phyloP scores from a whole-genome alignment of 2,888 invertebrate genomes.

The Mallateleia sp. region DNA sequence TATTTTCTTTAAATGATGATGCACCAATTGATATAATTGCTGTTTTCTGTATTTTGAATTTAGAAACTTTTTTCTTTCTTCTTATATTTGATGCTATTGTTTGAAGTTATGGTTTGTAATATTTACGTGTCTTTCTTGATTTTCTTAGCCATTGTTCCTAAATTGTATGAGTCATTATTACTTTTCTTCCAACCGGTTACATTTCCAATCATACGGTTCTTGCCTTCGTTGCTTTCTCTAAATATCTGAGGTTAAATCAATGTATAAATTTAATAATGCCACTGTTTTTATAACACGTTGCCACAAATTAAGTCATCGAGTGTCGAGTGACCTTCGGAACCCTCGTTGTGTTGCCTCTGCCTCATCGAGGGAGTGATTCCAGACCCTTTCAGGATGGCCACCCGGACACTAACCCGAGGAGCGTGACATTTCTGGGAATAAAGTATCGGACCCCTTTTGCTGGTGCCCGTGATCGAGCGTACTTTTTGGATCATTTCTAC shows the following conservation, averaged over 20 bases:
- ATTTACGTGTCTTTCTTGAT: not conserved
- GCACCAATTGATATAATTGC: not conserved
- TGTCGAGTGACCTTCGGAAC: no score
- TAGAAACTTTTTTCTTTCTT: not conserved
- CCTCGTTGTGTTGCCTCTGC: no score
- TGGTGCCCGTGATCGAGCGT: no score
- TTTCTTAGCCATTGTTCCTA: slow-evolving; percentile 12
- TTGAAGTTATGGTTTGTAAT: not conserved
- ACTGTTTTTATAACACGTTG: not conserved
- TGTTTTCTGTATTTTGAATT: not conserved
- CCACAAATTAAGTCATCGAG: no score
- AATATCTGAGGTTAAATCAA: slow-evolving; percentile 11
- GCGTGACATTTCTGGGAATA: no score
- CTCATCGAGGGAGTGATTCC: no score
- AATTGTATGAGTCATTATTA: slow-evolving; percentile 6
- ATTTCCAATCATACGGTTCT: not conserved
- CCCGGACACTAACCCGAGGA: no score
- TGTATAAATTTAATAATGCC: not conserved
- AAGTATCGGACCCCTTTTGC: no score
- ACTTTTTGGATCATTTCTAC: no score
- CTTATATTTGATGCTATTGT: not conserved
- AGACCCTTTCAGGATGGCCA: no score
- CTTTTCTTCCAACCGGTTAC: not conserved
- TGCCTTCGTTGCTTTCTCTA: not conserved
- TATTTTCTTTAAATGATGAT: not conserved